phyloP scores from a whole-genome alignment of 1,140 invertebrate genomes.

The Cydia fagiglandana region DNA sequence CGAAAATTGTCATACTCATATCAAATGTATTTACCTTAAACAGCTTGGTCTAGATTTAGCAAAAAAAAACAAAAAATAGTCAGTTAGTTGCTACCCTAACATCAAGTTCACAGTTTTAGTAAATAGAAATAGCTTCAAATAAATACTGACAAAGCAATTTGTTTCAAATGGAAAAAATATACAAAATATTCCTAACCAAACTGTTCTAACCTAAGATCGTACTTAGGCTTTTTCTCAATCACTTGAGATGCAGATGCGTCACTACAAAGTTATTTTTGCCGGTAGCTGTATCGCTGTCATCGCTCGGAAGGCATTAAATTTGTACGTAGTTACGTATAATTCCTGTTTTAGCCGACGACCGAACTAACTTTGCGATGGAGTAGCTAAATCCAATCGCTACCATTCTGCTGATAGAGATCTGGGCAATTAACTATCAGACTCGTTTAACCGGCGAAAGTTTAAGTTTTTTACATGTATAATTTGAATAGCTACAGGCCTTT shows the following conservation, averaged over 20 bases:
- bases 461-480: conserved; percentile 5
- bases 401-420: conserved; percentile 23
- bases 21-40: too few relatives aligned
- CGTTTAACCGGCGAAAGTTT: conserved; percentile 26
- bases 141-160: background rate
- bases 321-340: background rate
- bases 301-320: background rate
- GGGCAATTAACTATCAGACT: conserved; percentile 28
- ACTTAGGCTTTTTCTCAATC: background rate
- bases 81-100: background rate
- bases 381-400: conserved; percentile 26
- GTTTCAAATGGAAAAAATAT: too few relatives aligned
- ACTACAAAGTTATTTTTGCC: background rate
- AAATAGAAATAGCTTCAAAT: background rate
- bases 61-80: too few relatives aligned
- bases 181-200: background rate
- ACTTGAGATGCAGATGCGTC: conserved; percentile 4
- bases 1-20: too few relatives aligned
- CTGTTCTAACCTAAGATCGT: background rate
- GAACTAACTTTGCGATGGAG: conserved; percentile 4
- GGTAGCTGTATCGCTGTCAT: background rate
- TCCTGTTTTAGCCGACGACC: background rate
- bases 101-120: background rate
- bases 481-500: conserved; percentile 15
- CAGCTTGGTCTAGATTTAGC: too few relatives aligned